Evolutionary conservation across 1,140 invertebrate species (phyloP).

Genomic region (Drosophila novamexicana): DNA sequence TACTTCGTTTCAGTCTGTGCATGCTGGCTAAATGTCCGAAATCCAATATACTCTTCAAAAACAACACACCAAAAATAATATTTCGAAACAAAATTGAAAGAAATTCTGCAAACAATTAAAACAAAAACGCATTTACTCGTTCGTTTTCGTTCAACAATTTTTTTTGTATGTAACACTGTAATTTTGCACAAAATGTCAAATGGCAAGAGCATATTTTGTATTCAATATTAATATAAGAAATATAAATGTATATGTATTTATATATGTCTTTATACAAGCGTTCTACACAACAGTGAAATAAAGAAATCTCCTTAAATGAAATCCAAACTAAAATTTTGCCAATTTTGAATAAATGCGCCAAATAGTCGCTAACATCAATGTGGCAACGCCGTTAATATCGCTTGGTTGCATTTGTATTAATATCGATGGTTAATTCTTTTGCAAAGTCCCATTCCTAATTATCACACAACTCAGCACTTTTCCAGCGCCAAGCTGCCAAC

Average conservation of each 20-base stretch:
- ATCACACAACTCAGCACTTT: slow-evolving; percentile 61
- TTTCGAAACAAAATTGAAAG: slow-evolving; percentile 40
- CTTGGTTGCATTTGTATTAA: not conserved
- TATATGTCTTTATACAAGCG: slow-evolving; percentile 74
- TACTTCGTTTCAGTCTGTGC: slow-evolving; percentile 84
- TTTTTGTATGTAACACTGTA: slow-evolving; percentile 58
- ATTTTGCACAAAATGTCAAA: slow-evolving; percentile 60
- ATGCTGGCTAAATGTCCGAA: slow-evolving; percentile 82
- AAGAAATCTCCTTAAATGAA: slow-evolving; percentile 56
- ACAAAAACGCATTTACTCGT: slow-evolving; percentile 63
- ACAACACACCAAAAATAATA: slow-evolving; percentile 25
- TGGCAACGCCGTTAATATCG: slow-evolving; percentile 1
- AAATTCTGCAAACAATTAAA: slow-evolving; percentile 40
- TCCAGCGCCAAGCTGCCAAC: slow-evolving; percentile 43
- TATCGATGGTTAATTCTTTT: slow-evolving; percentile 16
- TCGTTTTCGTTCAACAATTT: slow-evolving; percentile 53
- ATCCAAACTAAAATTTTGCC: not conserved
- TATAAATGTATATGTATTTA: slow-evolving; percentile 72
- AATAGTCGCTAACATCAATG: not conserved
- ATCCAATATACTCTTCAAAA: slow-evolving; percentile 56
- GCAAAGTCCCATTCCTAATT: slow-evolving; percentile 45
- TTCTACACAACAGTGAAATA: slow-evolving; percentile 63
- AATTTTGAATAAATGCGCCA: not conserved
- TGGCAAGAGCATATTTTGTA: slow-evolving; percentile 72
- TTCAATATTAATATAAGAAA: slow-evolving; percentile 51